Base-by-base conservation (phyloP, 1,140 invertebrate genomes). In the Pseudomyrmex pallidus region DNA sequence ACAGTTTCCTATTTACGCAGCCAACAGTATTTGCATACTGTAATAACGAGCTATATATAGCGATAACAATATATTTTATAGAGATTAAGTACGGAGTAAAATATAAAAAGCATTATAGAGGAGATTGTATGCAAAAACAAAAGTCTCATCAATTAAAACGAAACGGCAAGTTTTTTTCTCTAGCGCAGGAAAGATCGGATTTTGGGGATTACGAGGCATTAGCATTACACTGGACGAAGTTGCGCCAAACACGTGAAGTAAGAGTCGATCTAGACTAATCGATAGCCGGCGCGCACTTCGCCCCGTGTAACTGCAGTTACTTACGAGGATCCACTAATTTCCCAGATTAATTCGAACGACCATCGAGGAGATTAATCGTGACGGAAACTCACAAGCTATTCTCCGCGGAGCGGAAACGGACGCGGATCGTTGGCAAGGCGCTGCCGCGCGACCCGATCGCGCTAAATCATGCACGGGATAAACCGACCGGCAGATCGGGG, bases 341-440 rank as follows among this genome's bases (percentile, higher is more conserved):
- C 54, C 76, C 44, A 70, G 76, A 80, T 80, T 80, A 80, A 80
- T 80, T 80, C 76, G 20, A 20, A 59, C 44, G 66, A 70, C 66
- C 76, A 61, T 72, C 54, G 44, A 22, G 22, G 44, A 80, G 66
- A 80, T 72, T 80, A 80, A 80, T 80, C 66, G 44, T 13, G 66
- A 72, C 44, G 56, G 76, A 68, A 78, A 68, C 52, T 78, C 76
- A 48, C 76, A 48, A 70, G 52, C 76, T 44, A 57, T 68, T 68
- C 76, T 68, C 64, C 54, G 54, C 20, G 5, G 35, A 57, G 25
- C 63, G 63, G 76, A 70, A 80, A 61, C 66, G 44, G 72, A 46
- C 54, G 46, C 44, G 46, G 44, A 25, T 50, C 10, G 54, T 35
- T 35, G 35, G 35, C 35, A 5, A 35, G 35, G 35, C 5, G 35